These are phyloP conservation scores for Trachymyrmex cornetzi DNA, from an alignment of 1,140 invertebrate species.

Conservation along the genomic window DNA sequence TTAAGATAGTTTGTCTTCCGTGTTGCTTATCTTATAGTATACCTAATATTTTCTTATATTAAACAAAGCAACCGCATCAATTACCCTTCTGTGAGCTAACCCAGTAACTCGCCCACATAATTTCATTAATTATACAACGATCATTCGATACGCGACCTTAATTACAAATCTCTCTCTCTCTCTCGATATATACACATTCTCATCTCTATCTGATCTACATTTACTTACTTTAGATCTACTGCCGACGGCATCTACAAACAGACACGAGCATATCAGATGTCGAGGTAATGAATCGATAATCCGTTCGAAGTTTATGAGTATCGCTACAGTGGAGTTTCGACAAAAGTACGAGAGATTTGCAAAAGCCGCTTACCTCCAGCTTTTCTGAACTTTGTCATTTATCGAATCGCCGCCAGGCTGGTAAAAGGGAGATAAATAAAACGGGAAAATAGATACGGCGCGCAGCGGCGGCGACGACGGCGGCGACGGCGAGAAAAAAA, in stretches of 20 bases:
- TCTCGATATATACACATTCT: slow-evolving; percentile 35
- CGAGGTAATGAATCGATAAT: slow-evolving; percentile 57
- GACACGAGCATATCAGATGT: slow-evolving; percentile 25
- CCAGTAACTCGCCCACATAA: slow-evolving; percentile 17
- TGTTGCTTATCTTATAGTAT: not conserved
- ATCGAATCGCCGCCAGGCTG: slow-evolving; percentile 41
- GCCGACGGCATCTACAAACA: slow-evolving; percentile 6
- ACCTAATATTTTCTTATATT: slow-evolving; percentile 24
- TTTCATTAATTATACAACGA: slow-evolving; percentile 59
- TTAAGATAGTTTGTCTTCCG: not conserved
- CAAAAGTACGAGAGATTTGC: slow-evolving; percentile 39
- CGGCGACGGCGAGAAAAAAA: slow-evolving; percentile 61
- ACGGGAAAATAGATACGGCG: slow-evolving; percentile 55
- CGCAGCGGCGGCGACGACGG: not conserved
- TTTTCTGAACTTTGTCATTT: slow-evolving; percentile 59
- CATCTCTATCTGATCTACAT: slow-evolving; percentile 47
- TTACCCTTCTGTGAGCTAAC: not conserved
- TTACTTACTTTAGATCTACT: not conserved
- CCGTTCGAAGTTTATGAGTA: slow-evolving; percentile 54
- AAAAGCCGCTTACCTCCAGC: slow-evolving; percentile 44
- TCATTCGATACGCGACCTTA: slow-evolving; percentile 38
- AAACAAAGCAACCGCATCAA: not conserved
- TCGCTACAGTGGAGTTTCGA: slow-evolving; percentile 51
- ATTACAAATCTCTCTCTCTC: slow-evolving; percentile 63
- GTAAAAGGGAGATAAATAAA: slow-evolving; percentile 56